phyloP scores from a whole-genome alignment of 2,113 vertebrate genomes.

The Nannobrachium achirus region DNA sequence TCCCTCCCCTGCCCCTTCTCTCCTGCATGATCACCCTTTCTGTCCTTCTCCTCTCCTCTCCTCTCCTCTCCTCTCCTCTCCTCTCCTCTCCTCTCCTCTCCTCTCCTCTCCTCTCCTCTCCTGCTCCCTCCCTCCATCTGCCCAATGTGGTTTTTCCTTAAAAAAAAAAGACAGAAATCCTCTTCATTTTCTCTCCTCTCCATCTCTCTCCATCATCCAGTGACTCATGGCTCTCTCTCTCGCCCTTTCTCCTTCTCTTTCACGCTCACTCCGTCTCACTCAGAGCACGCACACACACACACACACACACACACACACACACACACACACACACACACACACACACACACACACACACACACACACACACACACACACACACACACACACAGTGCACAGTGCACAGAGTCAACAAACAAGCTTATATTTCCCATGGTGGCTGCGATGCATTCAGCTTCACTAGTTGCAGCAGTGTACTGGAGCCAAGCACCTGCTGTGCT shows the following conservation, averaged over 20 bases:
- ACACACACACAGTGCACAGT: neutral
- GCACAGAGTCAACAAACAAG: too few species aligned
- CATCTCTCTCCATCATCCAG: constrained; percentile 32
- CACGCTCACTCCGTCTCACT: constrained; percentile 19
- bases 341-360: constrained; percentile 2
- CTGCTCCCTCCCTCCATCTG: constrained; percentile 2
- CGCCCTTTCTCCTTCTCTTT: constrained; percentile 3
- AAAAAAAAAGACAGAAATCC: too few species aligned
- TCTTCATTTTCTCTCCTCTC: neutral
- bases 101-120: constrained; percentile 36
- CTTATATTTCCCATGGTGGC: constrained; percentile 28
- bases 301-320: constrained; percentile 25
- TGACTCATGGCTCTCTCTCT: constrained; percentile 42
- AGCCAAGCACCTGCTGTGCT: constrained; percentile 70
- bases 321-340: constrained; percentile 3
- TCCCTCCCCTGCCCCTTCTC: constrained; percentile 26
- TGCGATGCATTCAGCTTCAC: constrained; percentile 65
- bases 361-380: neutral
- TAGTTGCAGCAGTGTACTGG: constrained; percentile 60
- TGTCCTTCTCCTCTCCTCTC: constrained; percentile 40
- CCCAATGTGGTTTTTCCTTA: too few species aligned
- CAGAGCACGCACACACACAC: constrained; percentile 6
- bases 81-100: constrained; percentile 30
- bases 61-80: constrained; percentile 37
- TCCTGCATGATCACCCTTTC: too few species aligned